Base-by-base conservation (phyloP, 2,797 vertebrate genomes). In the Pipistrellus kuhlii region DNA sequence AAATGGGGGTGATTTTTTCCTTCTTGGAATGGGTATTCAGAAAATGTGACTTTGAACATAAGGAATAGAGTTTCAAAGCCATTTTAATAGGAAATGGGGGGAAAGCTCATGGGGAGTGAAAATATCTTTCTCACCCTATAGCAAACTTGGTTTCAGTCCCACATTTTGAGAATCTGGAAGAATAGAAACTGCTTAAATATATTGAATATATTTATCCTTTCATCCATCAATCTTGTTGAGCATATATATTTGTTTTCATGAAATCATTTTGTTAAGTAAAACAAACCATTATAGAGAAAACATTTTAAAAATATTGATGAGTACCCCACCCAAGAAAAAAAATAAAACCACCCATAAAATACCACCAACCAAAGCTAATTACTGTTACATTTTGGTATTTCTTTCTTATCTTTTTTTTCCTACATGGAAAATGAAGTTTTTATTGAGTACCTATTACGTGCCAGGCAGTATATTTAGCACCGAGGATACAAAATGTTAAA, bases 31-130 rank as follows among this genome's bases (percentile, higher is more conserved):
- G 71, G 14, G 25, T 91, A 90, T 88, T 95, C 25, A 83, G 77
- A 80, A 73, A 78, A 84, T 51, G 25, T 84, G 90, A 80, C 38
- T 88, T 85, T 77, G 48, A 91, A 93, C 15, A 86, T 66, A 85
- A 92, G 13, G 44, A 4, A 23, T 23, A 59, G 53, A 77, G 14
- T n/a, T 95, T 90, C 72, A 53, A 48, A 75, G 48, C 30, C 62
- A 68, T 89, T 91, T 91, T 91, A 75, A 59, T 80, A 93, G 66
- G 72, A 94, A 85, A 88, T 55, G 68, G 75, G 77, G 48, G 90
- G 6, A 27, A 88, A 75, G 9, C 13, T 73, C 69, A 32, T n/a
- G 6, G n/a, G 53, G 41, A 38, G 30, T 72, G 80, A 30, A 69
- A 84, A 69, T 82, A 41, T 23, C n/a, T 71, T 91, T 80, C 75